Evolutionary conservation across 2,888 invertebrate genomes (phyloP), one percentile per base, ranked within the genome.

Genomic region (Pimpla rufipes): DNA sequence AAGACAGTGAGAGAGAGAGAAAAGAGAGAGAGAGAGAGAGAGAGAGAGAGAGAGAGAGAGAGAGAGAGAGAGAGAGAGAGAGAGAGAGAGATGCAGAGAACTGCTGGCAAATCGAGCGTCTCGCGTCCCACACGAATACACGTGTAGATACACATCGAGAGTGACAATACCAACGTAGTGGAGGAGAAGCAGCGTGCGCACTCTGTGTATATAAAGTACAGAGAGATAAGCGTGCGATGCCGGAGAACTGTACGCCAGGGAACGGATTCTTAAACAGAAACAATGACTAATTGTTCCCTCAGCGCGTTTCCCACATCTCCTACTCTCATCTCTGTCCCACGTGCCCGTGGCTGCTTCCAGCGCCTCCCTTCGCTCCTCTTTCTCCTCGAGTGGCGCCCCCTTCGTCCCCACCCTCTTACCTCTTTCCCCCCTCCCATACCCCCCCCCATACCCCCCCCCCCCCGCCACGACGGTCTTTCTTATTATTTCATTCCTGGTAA

Each of bases 231-330:
- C 57, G 57, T 59, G 57, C n/a, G 57, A 59, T 59, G 42, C 64
- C 1, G 21, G 73, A 35, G 35, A 73, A 70, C 70, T 45, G 52
- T 74, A 62, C 23, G 42, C 42, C 71, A 55, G 71, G 40, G 71
- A 77, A 70, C 59, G 70, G 74, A 84, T 83, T 78, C 71, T 73
- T 35, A 75, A 75, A 79, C 79, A 75, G 71, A 70, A 84, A 84
- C 84, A 85, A 83, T 82, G 80, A 83, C 81, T 82, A 79, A 85
- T 84, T 85, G 83, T 83, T 79, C 57, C 64, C 79, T 70, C 73
- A 42, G 73, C 79, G 79, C 73, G 74, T 85, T 86, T 83, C 79
- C 81, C 74, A 83, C 50, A 80, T 73, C 79, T 66, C 73, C 78
- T 80, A 73, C 37, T 70, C 52, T 71, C 21, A 57, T 62, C 23